Evolutionary conservation across 2,113 vertebrate species (phyloP), one percentile per base, ranked within the genome.

Genomic region (Dascyllus trimaculatus): DNA sequence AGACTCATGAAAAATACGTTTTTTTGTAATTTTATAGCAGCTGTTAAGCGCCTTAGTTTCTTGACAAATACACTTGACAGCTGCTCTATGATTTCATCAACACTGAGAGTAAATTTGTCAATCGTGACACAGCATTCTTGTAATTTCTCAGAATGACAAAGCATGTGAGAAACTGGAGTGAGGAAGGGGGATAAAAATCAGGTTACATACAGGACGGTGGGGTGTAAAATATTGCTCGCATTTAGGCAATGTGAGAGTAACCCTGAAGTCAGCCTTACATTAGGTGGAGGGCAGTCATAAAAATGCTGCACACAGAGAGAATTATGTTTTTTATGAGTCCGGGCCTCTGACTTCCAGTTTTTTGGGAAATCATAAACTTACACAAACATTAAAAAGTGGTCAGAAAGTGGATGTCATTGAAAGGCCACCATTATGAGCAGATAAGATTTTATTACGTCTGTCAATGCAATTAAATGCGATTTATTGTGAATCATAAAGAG

Each of bases 351-450:
- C 86, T 91, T 91, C 87, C 89, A 88, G 78, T 80, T 89, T 89
- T 35, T 80, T 43, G 66, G 91, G 88, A 92, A 94, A 92, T 83
- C 84, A 77, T 92, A 91, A 92, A 92, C 51, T 85, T 89, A 65
- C 17, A 14, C 66, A 81, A 93, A 92, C 74, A 81, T 75, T 26
- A 70, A 81, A 87, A 87, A 82, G 57, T 69, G 52, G 38, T 63
- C 59, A 71, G 71, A 83, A 71, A 35, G 64, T 78, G 81, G 66
- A 86, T 71, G 75, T 82, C 79, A 90, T 2, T 75, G 79, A 86
- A 71, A 78, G 80, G 76, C 74, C 69, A 19, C 66, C 53, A 80
- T 84, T 89, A 78, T 51, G 78, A 80, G 81, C 59, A 88, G 88
- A 93, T 92, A 91, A 43, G 80, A 32, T 91, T 91, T 91, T 82